Evolutionary conservation across 2,888 invertebrate genomes (phyloP).

Genomic region (Malthinus seriepunctatus): DNA sequence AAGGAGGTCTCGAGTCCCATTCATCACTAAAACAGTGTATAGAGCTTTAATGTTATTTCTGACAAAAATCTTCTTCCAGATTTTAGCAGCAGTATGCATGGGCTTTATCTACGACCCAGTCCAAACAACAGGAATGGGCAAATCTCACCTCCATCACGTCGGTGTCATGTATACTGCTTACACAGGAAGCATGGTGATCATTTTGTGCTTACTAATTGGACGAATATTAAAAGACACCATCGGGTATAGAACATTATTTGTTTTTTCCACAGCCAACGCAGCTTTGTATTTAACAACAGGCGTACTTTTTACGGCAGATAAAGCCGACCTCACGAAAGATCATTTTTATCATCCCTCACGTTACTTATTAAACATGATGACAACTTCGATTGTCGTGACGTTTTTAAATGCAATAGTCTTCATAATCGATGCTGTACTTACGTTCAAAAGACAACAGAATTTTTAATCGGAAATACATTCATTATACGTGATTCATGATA

Average conservation of each 20-base stretch:
- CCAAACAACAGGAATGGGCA: constrained; percentile 59
- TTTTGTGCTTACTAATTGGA: constrained; percentile 63
- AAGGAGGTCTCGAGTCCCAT: too few relatives aligned
- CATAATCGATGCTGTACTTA: constrained; percentile 64
- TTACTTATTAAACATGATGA: constrained; percentile 66
- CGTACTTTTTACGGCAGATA: constrained; percentile 62
- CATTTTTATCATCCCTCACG: constrained; percentile 63
- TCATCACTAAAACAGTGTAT: too few relatives aligned
- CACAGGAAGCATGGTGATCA: constrained; percentile 69
- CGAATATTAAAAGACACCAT: constrained; percentile 64
- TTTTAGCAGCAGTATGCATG: constrained; percentile 64
- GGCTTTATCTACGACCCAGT: constrained; percentile 68
- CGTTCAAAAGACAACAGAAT: constrained; percentile 60
- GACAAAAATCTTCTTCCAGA: constrained; percentile 51
- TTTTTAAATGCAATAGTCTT: constrained; percentile 64
- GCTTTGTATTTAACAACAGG: constrained; percentile 68
- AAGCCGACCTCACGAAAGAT: constrained; percentile 53
- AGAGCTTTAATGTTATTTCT: too few relatives aligned
- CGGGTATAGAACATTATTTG: constrained; percentile 66
- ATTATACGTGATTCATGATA: neutral
- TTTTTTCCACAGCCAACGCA: constrained; percentile 65
- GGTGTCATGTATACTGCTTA: constrained; percentile 70
- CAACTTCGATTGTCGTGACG: constrained; percentile 66
- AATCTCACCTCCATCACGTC: constrained; percentile 61
- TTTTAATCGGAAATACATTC: constrained; percentile 7